Percentiles rank a stretch among this genome's conserved stretches.
phyloP scores from a whole-genome alignment of 1,140 invertebrate genomes.

The Rhysida immarginata region DNA sequence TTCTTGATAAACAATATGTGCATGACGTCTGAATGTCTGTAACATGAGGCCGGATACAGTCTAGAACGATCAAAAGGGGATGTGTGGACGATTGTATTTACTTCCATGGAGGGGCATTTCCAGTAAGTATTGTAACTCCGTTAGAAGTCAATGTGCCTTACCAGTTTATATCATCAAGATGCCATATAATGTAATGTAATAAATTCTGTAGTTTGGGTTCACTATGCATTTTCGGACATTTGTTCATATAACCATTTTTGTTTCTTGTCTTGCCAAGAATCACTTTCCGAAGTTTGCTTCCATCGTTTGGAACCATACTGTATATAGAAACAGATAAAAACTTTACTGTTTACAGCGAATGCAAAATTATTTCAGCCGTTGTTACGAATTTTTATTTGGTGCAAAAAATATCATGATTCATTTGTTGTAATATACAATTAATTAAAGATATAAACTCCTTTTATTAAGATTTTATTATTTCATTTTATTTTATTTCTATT shows the following conservation, averaged over 20 bases:
- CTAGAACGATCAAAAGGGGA: neutral
- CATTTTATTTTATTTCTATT: too few species aligned
- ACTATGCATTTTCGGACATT: neutral
- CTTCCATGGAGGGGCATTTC: neutral
- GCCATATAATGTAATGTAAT: neutral
- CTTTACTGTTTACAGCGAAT: too few species aligned
- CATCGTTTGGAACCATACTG: neutral
- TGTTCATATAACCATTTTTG: neutral
- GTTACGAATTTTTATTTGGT: too few species aligned
- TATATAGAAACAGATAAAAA: too few species aligned
- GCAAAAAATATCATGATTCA: too few species aligned
- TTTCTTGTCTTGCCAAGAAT: neutral
- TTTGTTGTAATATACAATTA: too few species aligned
- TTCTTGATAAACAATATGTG: neutral
- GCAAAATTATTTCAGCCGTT: too few species aligned
- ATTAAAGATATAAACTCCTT: too few species aligned
- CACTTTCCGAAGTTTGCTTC: neutral
- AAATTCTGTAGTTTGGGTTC: neutral
- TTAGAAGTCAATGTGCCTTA: neutral
- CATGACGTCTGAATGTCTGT: neutral
- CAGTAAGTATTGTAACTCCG: neutral
- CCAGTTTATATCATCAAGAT: neutral
- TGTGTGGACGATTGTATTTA: neutral
- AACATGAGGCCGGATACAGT: neutral
- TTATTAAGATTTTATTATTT: too few species aligned